Conservation (phyloP, 2,888 invertebrate species). For the Flexamia atlantica region DNA sequence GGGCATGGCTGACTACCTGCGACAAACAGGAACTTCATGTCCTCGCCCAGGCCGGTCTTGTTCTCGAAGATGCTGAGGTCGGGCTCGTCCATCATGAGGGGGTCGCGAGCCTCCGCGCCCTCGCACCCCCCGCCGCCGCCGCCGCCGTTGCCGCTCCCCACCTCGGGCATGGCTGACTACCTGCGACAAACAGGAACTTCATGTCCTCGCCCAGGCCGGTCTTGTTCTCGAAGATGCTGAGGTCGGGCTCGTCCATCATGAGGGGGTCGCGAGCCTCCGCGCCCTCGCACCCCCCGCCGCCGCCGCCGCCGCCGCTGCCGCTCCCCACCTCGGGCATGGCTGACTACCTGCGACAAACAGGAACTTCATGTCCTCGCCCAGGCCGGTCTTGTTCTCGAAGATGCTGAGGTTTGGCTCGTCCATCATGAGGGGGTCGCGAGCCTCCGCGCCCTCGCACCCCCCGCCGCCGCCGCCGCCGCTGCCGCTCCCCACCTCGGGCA, state of each 20-base stretch:
- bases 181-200: conserved; percentile 97
- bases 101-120: conserved; percentile 76
- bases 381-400: conserved; percentile 94
- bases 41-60: conserved; percentile 94
- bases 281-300: conserved; percentile 12
- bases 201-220: conserved; percentile 95
- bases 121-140: conserved; percentile 9
- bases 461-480: conserved; percentile 96
- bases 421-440: conserved; percentile 80
- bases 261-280: conserved; percentile 76
- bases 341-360: too few relatives aligned
- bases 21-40: conserved; percentile 98
- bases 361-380: conserved; percentile 98
- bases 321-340: conserved; percentile 97
- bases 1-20: conserved; percentile 97
- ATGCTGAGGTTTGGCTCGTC: conserved; percentile 93
- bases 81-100: conserved; percentile 79
- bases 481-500: conserved; percentile 97
- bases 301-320: conserved; percentile 82
- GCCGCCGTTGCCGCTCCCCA: conserved; percentile 19
- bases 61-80: conserved; percentile 97
- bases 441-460: conserved; percentile 93
- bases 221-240: conserved; percentile 96
- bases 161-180: conserved; percentile 47
- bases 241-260: conserved; percentile 85